These are phyloP conservation scores for Malacosoma neustria DNA, from an alignment of 2,888 invertebrate species.

Conservation along the genomic window DNA sequence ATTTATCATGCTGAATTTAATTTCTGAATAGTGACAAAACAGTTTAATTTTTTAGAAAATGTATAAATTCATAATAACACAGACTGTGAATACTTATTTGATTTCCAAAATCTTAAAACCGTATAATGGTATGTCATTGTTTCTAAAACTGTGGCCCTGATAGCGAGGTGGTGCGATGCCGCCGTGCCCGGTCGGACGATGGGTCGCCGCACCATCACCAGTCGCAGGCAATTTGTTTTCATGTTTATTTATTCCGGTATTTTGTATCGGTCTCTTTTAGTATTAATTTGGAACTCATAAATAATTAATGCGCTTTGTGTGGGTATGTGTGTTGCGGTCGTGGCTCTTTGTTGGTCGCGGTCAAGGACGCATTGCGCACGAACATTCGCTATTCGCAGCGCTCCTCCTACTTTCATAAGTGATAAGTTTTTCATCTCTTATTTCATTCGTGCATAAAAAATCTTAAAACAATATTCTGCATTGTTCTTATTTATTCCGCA, in stretches of 20 bases:
- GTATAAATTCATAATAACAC: no score
- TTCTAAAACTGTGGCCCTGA: conserved; percentile 25
- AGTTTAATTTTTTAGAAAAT: no score
- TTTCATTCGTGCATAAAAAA: no score
- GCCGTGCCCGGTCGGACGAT: conserved; percentile 9
- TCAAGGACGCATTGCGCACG: conserved; percentile 47
- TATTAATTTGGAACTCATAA: conserved; percentile 65
- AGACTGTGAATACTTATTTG: no score
- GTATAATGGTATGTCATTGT: conserved; percentile 30
- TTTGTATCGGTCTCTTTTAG: conserved; percentile 48
- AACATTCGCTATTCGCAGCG: conserved; percentile 20
- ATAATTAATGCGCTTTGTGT: conserved; percentile 51
- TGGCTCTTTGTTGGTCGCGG: conserved; percentile 34
- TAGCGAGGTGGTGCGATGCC: conserved; percentile 13
- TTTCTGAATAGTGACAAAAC: no score
- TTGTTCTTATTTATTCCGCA: no score
- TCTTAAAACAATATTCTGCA: no score
- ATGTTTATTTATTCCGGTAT: conserved; percentile 60
- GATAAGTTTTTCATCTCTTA: no score
- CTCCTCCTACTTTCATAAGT: no score
- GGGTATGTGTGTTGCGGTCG: conserved; percentile 33
- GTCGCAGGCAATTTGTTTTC: conserved; percentile 48
- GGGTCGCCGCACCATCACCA: conserved; percentile 15
- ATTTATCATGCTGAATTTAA: no score
- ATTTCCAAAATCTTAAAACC: conserved; percentile 20